phyloP scores from a whole-genome alignment of 2,797 vertebrate genomes.

The Podarcis siculus region DNA sequence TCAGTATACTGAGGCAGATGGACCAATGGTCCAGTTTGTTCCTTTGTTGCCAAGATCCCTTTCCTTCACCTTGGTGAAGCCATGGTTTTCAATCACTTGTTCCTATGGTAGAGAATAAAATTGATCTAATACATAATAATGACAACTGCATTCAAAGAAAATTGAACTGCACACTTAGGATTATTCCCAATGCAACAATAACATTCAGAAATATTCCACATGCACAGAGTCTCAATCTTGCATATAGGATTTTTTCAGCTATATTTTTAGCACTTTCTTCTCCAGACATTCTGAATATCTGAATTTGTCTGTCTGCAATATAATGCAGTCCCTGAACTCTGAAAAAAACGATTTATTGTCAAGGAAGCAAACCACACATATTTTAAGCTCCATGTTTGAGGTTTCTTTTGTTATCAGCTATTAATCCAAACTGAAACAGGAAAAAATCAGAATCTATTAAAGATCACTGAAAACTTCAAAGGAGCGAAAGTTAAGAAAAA shows the following conservation, averaged over 20 bases:
- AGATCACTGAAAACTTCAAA: conserved; percentile 8
- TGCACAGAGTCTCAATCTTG: not conserved
- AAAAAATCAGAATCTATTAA: conserved; percentile 23
- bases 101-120: not conserved
- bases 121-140: not conserved
- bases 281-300: not conserved
- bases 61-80: not conserved
- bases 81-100: not conserved
- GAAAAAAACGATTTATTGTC: not conserved
- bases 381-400: not conserved
- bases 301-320: not conserved
- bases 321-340: not conserved
- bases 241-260: not conserved
- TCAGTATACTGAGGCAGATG: not conserved
- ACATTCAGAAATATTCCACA: not conserved
- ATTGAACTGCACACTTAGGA: not conserved
- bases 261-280: not conserved
- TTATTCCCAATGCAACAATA: not conserved
- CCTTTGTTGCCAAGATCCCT: not conserved
- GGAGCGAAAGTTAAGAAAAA: conserved; percentile 54
- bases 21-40: not conserved
- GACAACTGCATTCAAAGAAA: conserved; percentile 2
- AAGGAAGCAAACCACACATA: not conserved
- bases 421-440: conserved; percentile 2
- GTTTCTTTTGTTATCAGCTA: not conserved